Evolutionary conservation across 2,113 vertebrate species (phyloP), one percentile per base, ranked within the genome.

Genomic region (Stictonetta naevosa): DNA sequence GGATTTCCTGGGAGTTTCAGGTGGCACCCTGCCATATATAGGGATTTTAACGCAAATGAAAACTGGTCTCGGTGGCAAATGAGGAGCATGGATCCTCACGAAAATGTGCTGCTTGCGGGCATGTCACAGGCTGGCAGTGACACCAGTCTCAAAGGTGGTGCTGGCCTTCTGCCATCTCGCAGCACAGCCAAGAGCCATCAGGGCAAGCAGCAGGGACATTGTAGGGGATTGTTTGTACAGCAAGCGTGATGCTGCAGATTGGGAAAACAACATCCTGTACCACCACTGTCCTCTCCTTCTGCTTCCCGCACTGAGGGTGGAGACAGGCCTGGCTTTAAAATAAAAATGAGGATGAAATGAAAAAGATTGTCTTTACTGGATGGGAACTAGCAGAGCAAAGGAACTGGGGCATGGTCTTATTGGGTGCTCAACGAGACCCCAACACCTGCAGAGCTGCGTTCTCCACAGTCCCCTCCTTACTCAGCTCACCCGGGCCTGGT

Each of bases 111-210:
- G 33, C 71, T 82, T 46, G 48, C 2, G 11, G 91, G 84, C 89
- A 62, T 53, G 62, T 87, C 66, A 34, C 33, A 58, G 50, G 5
- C 29, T 48, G 23, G 11, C 4, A 1, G 20, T 18, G 33, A 69
- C 34, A 87, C 23, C 56, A 40, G 71, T 44, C 87, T 90, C 63
- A 73, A 64, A 69, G 46, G 44, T 56, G 42, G 26, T 62, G 59
- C 59, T 97, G 94, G 95, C 85, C 46, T 82, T 25, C 69, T 95
- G 87, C 89, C 89, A 91, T 29, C 9, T 3, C 74, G 60, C 77
- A 75, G 71, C 83, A 84, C 53, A 72, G 64, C 19, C 55, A 33
- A 86, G 68, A 46, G 50, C 31, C n/a, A 92, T 3, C 58, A 89
- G 87, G 78, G 84, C 87, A 90, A 87, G 90, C 31, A 69, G 50